Evolutionary conservation across 2,888 invertebrate genomes (phyloP).

Genomic region (Vannuccia rotundouncinata): DNA sequence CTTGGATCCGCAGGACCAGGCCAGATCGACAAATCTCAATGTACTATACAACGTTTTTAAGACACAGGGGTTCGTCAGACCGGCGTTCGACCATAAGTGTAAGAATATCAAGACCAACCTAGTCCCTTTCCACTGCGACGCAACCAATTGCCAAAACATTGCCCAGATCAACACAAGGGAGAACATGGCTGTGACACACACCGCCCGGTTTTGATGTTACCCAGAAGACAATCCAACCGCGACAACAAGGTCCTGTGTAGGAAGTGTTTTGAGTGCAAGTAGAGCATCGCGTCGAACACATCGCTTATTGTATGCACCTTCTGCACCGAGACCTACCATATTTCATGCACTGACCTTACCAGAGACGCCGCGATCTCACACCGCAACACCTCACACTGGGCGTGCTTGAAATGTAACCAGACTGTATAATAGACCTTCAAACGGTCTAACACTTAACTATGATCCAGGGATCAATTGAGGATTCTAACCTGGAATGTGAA

Average conservation of each 20-base stretch:
- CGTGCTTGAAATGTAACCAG: neutral
- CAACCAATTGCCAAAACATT: neutral
- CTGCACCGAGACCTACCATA: neutral
- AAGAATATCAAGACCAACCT: neutral
- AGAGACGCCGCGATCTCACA: neutral
- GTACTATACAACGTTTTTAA: neutral
- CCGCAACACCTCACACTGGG: neutral
- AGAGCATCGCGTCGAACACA: neutral
- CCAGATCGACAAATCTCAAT: neutral
- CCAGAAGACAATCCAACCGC: neutral
- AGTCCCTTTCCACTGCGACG: neutral
- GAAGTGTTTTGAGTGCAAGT: neutral
- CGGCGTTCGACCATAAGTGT: neutral
- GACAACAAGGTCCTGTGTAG: neutral
- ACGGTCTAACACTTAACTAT: neutral
- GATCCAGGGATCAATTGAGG: neutral
- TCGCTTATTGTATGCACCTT: neutral
- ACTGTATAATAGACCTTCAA: neutral
- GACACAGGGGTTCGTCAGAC: neutral
- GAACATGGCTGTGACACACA: neutral
- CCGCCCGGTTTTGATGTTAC: neutral
- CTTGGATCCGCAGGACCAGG: neutral
- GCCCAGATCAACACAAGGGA: neutral
- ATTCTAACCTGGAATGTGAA: neutral
- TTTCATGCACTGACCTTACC: neutral